Percentiles rank a stretch among this genome's conserved stretches.
phyloP scores from a whole-genome alignment of 2,113 vertebrate species.

The cat (Felis catus) region DNA sequence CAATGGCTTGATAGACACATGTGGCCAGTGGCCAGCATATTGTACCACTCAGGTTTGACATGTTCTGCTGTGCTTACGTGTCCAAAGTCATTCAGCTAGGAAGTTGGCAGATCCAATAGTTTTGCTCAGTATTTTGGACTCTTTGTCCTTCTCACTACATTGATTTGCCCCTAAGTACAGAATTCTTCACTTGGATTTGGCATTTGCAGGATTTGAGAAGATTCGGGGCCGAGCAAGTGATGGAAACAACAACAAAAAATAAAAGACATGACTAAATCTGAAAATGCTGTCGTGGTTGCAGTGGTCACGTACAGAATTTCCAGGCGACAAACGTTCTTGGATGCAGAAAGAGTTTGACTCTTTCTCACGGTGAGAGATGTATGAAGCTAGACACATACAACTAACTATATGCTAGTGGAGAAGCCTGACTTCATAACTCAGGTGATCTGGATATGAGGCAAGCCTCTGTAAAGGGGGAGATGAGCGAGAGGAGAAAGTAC shows the following conservation, averaged over 20 bases:
- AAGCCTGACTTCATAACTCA: neutral
- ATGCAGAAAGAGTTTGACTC: neutral
- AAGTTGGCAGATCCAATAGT: neutral
- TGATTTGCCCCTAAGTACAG: neutral
- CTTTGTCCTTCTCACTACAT: neutral
- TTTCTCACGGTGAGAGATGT: neutral
- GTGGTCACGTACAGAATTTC: neutral
- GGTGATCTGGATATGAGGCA: neutral
- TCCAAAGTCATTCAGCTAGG: neutral
- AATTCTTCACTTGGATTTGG: neutral
- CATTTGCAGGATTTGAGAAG: neutral
- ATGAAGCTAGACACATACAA: neutral
- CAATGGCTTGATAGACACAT: neutral
- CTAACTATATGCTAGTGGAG: neutral
- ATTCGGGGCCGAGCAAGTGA: neutral
- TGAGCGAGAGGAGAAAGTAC: neutral
- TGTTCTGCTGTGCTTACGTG: neutral
- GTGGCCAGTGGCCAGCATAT: neutral
- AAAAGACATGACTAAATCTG: neutral
- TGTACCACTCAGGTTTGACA: neutral
- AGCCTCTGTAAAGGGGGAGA: neutral
- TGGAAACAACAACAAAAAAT: neutral
- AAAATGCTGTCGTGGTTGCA: neutral
- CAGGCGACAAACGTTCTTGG: neutral
- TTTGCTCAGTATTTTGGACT: neutral